Conservation (phyloP, 2,797 vertebrate genomes). For the Prionace glauca region DNA sequence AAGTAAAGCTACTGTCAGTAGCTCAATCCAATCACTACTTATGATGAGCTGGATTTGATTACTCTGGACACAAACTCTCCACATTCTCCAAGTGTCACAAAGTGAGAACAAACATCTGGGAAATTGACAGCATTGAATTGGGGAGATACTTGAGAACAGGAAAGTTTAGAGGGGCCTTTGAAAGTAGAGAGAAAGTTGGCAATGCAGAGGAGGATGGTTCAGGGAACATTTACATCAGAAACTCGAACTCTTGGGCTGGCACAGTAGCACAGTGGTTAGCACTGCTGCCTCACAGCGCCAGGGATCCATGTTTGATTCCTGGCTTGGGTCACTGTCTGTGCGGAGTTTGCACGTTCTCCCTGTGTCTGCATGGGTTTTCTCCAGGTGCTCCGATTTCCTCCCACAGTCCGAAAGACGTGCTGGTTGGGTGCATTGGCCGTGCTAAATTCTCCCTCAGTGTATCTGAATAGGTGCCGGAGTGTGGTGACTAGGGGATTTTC, state of each 20-base stretch:
- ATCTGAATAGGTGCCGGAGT: too few species aligned
- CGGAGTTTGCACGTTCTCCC: too few species aligned
- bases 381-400: too few species aligned
- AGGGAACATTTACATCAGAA: not conserved
- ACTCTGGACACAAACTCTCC: not conserved
- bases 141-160: not conserved
- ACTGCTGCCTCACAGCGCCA: too few species aligned
- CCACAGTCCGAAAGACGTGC: too few species aligned
- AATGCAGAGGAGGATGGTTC: not conserved
- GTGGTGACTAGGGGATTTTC: too few species aligned
- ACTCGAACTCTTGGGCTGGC: not conserved
- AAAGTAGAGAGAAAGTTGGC: not conserved
- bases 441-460: too few species aligned
- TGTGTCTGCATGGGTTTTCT: too few species aligned
- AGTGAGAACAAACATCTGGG: not conserved
- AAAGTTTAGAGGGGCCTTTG: not conserved
- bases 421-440: too few species aligned
- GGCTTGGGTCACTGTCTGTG: too few species aligned
- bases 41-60: not conserved
- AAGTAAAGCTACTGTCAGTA: not conserved
- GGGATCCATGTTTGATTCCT: too few species aligned
- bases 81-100: not conserved
- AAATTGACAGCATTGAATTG: not conserved
- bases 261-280: too few species aligned
- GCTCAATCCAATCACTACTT: not conserved